Conservation (phyloP, 2,888 invertebrate genomes). For the Panzeria rudis region DNA sequence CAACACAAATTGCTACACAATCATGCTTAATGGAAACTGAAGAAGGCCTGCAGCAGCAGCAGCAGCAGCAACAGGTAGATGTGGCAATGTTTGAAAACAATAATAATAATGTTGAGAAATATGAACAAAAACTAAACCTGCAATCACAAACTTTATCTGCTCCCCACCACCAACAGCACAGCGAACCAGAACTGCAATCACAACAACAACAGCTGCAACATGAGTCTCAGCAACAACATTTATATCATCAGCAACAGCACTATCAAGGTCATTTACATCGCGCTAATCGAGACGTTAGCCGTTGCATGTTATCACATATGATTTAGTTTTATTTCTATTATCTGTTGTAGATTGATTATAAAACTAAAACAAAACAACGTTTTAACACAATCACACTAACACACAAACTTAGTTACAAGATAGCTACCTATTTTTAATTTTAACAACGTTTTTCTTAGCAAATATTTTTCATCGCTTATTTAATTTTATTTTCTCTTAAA, state of each 20-base stretch:
- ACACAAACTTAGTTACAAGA: conserved; percentile 37
- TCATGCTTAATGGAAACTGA: conserved; percentile 80
- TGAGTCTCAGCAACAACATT: conserved; percentile 33
- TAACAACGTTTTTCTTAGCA: conserved; percentile 4
- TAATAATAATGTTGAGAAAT: conserved; percentile 64
- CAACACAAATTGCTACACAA: conserved; percentile 80
- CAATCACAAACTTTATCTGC: conserved; percentile 61
- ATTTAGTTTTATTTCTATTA: conserved; percentile 75
- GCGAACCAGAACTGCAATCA: conserved; percentile 69
- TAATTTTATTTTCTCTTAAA: not conserved
- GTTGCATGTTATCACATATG: conserved; percentile 82
- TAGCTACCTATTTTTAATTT: conserved; percentile 1
- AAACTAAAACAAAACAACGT: conserved; percentile 14
- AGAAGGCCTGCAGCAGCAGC: conserved; percentile 62
- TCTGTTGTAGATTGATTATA: conserved; percentile 46
- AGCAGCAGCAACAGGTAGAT: conserved; percentile 69
- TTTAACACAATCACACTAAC: conserved; percentile 17
- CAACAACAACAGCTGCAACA: conserved; percentile 68
- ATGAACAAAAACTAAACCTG: conserved; percentile 63
- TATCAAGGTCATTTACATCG: conserved; percentile 82
- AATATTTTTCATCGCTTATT: conserved; percentile 7
- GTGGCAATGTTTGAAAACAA: conserved; percentile 69
- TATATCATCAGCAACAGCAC: conserved; percentile 73
- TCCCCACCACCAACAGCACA: conserved; percentile 62
- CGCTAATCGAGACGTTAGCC: conserved; percentile 82